Conservation (phyloP, 1,140 invertebrate genomes). For the Aricia agestis region DNA sequence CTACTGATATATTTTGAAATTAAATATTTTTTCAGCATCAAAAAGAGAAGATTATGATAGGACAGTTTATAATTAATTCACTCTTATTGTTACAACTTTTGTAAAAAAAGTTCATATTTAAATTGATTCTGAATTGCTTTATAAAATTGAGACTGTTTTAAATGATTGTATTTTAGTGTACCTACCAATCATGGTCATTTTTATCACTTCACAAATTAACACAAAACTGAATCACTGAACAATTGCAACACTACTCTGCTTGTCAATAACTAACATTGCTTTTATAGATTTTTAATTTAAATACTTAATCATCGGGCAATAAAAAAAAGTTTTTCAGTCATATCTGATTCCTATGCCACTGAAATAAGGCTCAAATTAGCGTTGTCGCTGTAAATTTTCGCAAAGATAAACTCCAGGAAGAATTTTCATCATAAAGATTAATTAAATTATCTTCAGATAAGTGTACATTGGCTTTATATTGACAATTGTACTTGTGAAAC, state of each 20-base stretch:
- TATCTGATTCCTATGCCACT: background rate
- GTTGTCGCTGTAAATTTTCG: background rate
- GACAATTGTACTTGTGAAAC: slow-evolving; percentile 22
- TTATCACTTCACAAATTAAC: slow-evolving; percentile 22
- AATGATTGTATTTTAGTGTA: slow-evolving; percentile 10
- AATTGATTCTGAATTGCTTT: no score
- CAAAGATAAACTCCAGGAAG: slow-evolving; percentile 27
- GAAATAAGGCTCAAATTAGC: slow-evolving; percentile 20
- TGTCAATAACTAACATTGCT: slow-evolving; percentile 16
- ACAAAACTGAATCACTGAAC: slow-evolving; percentile 18
- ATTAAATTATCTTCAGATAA: slow-evolving; percentile 22
- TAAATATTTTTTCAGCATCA: background rate
- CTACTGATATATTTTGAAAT: no score
- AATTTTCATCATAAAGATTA: slow-evolving; percentile 27
- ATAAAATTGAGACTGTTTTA: no score
- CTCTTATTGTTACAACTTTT: background rate
- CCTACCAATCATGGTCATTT: slow-evolving; percentile 28
- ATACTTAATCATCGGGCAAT: background rate
- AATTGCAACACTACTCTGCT: slow-evolving; percentile 11
- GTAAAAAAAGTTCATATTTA: background rate
- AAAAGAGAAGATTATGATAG: no score
- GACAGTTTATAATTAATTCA: background rate
- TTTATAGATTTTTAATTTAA: slow-evolving; percentile 19
- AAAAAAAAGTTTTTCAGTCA: background rate
- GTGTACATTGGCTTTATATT: slow-evolving; percentile 22